phyloP scores from a whole-genome alignment of 2,888 invertebrate species.

The Odontomyia ornata region DNA sequence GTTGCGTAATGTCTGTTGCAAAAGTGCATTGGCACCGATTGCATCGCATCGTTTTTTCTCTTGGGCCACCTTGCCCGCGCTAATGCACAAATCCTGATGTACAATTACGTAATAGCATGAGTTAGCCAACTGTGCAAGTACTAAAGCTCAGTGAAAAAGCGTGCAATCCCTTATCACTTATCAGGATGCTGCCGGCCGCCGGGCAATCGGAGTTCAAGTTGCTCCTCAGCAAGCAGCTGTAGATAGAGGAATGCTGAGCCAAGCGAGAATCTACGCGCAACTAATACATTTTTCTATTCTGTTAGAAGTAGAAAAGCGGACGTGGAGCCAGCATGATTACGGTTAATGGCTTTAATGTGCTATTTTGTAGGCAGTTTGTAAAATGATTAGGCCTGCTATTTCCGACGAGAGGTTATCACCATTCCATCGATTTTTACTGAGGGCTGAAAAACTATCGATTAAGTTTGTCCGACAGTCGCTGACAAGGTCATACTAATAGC shows the following conservation, averaged over 20 bases:
- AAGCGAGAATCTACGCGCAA: background rate
- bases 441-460: background rate
- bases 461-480: background rate
- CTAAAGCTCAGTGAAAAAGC: background rate
- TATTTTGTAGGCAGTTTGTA: too few relatives aligned
- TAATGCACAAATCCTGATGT: background rate
- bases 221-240: background rate
- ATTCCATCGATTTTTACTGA: conserved; percentile 3
- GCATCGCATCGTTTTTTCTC: background rate
- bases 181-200: background rate
- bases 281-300: background rate
- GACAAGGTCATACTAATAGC: background rate
- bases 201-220: background rate
- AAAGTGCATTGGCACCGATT: conserved; percentile 4
- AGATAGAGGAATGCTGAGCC: background rate
- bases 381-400: too few relatives aligned
- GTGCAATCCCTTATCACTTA: background rate
- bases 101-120: conserved; percentile 24
- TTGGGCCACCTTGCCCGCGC: background rate
- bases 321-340: too few relatives aligned
- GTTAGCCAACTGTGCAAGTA: background rate
- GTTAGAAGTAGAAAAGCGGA: too few relatives aligned
- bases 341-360: too few relatives aligned
- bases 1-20: conserved; percentile 8
- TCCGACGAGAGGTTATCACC: background rate